A percentile compares a stretch with the other conserved stretches of the same genome.
Evolutionary conservation across 92 coral and sea anemone species (phyloP).

Genomic region (Paramuricea clavata): DNA sequence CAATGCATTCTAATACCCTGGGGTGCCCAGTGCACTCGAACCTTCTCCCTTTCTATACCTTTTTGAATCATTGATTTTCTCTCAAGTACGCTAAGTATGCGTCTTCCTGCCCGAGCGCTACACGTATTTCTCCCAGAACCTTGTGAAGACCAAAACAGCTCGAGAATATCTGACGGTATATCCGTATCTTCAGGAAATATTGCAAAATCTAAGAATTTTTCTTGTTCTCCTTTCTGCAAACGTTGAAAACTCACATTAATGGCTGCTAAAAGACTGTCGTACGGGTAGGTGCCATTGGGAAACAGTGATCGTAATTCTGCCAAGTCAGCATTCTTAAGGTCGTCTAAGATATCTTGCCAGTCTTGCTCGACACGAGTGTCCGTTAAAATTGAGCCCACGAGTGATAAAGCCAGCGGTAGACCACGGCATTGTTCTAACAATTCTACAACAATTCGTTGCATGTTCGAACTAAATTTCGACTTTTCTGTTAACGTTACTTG

Average conservation of each 20-base stretch:
- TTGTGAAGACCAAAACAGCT: slow-evolving; percentile 60
- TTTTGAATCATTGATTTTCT: slow-evolving; percentile 67
- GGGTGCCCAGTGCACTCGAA: too few species aligned
- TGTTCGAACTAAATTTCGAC: slow-evolving; percentile 38
- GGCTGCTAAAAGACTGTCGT: slow-evolving; percentile 70
- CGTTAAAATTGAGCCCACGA: slow-evolving; percentile 70
- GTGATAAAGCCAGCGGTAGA: slow-evolving; percentile 68
- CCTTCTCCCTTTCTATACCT: slow-evolving; percentile 30
- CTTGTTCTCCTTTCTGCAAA: slow-evolving; percentile 24
- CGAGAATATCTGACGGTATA: slow-evolving; percentile 66
- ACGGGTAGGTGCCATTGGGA: slow-evolving; percentile 67
- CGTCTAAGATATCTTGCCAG: slow-evolving; percentile 71
- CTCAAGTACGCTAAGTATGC: slow-evolving; percentile 45
- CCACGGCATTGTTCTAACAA: slow-evolving; percentile 68
- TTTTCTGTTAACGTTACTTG: slow-evolving; percentile 24
- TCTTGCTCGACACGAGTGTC: slow-evolving; percentile 51
- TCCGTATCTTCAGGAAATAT: slow-evolving; percentile 75
- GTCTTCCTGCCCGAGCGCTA: slow-evolving; percentile 44
- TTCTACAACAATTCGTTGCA: slow-evolving; percentile 41
- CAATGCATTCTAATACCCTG: too few species aligned
- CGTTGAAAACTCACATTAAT: slow-evolving; percentile 69
- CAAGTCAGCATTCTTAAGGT: slow-evolving; percentile 67
- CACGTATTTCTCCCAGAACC: not conserved
- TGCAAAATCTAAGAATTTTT: slow-evolving; percentile 63
- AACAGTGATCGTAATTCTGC: slow-evolving; percentile 69